phyloP scores from a whole-genome alignment of 2,113 vertebrate species.

The Dolichallabes microphthalmus region DNA sequence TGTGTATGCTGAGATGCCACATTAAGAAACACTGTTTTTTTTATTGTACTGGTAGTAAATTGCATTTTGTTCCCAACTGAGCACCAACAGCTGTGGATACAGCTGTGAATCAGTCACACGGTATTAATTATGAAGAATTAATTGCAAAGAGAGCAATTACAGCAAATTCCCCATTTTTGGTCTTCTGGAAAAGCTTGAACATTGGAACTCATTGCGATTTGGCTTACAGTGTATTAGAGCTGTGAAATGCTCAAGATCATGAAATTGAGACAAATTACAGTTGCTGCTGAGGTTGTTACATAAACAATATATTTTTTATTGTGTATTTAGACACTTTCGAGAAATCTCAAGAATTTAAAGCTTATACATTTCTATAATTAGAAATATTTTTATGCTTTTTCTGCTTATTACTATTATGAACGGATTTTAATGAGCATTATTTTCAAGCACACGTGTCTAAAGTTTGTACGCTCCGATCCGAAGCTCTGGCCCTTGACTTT shows the following conservation, averaged over 20 bases:
- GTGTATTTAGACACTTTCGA: too few relatives aligned
- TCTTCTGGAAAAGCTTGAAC: not conserved
- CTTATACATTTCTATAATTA: not conserved
- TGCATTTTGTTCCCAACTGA: constrained; percentile 9
- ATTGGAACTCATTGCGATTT: too few relatives aligned
- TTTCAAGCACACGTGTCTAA: not conserved
- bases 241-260: not conserved
- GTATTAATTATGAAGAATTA: constrained; percentile 21
- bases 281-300: too few relatives aligned
- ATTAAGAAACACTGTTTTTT: too few relatives aligned
- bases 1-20: not conserved
- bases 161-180: not conserved
- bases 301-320: too few relatives aligned
- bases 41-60: not conserved
- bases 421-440: not conserved
- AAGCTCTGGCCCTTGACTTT: not conserved
- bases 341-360: too few relatives aligned
- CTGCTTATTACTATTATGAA: not conserved
- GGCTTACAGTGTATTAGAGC: not conserved
- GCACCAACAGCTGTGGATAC: constrained; percentile 20
- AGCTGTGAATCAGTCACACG: constrained; percentile 22
- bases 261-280: too few relatives aligned
- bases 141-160: constrained; percentile 7
- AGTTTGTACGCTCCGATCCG: not conserved
- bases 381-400: not conserved